Conservation (phyloP, 1,140 invertebrate genomes). For the Battus philenor region DNA sequence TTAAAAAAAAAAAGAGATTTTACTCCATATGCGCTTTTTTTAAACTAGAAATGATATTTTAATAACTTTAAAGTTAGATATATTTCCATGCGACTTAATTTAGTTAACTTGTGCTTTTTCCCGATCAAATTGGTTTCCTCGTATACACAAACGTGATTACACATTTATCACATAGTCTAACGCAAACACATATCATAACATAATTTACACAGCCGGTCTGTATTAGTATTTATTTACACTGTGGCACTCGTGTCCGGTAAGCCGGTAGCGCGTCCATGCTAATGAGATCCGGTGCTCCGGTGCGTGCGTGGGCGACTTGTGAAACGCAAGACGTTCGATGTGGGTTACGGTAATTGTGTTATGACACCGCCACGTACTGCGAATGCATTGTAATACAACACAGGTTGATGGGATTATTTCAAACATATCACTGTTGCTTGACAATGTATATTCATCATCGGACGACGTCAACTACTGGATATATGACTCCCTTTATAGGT, state of each 20-base stretch:
- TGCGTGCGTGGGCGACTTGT: conserved; percentile 1
- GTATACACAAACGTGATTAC: too few relatives aligned
- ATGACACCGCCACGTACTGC: background rate
- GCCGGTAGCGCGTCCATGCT: background rate
- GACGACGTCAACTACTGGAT: too few relatives aligned
- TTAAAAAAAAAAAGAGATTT: too few relatives aligned
- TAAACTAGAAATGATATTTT: too few relatives aligned
- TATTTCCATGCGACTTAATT: too few relatives aligned
- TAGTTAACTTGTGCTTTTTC: too few relatives aligned
- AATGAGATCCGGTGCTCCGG: background rate
- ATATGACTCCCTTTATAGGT: too few relatives aligned
- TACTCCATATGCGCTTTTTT: too few relatives aligned
- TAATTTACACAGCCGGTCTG: background rate
- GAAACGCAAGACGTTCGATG: conserved; percentile 1
- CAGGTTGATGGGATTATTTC: background rate
- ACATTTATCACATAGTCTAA: background rate
- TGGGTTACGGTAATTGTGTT: conserved; percentile 10
- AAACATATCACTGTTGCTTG: background rate
- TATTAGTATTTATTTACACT: conserved; percentile 3
- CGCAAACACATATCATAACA: background rate
- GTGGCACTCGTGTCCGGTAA: background rate
- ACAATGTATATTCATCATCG: too few relatives aligned
- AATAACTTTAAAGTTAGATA: too few relatives aligned
- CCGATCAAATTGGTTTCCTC: too few relatives aligned
- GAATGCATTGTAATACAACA: conserved; percentile 1